These are phyloP conservation scores for Potamarius usumacintae DNA, from an alignment of 2,113 vertebrate genomes.

Conservation along the genomic window DNA sequence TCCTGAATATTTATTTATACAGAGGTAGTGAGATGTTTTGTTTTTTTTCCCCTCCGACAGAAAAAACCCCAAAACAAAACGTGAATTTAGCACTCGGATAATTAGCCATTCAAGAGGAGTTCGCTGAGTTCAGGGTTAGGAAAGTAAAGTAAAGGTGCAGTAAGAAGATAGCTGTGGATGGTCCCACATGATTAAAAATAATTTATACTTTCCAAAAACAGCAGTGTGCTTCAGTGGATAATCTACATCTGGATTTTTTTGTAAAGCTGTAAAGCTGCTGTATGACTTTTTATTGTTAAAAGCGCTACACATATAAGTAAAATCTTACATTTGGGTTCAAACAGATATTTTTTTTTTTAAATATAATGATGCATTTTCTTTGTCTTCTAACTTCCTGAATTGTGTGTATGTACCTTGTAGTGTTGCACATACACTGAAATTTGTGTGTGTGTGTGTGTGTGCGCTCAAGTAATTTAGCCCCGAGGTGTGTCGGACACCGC, in stretches of 20 bases:
- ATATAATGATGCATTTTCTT: not conserved
- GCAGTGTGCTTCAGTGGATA: not conserved
- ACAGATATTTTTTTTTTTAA: not conserved
- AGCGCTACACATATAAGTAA: not conserved
- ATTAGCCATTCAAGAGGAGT: not conserved
- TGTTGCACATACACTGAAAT: not conserved
- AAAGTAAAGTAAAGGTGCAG: not conserved
- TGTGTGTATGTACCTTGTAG: not conserved
- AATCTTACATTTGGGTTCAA: not conserved
- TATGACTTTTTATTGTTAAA: not conserved
- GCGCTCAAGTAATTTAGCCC: constrained; percentile 11
- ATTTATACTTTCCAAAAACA: not conserved
- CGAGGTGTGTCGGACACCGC: not conserved
- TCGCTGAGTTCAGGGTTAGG: not conserved
- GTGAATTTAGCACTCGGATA: not conserved
- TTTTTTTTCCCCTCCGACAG: not conserved
- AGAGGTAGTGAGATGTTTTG: not conserved
- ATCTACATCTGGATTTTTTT: not conserved
- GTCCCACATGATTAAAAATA: not conserved
- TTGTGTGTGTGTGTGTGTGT: not conserved
- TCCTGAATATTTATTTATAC: not conserved
- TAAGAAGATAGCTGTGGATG: not conserved
- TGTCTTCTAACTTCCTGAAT: not conserved
- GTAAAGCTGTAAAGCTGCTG: not conserved
- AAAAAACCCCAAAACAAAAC: not conserved